Evolutionary conservation across 2,797 vertebrate species (phyloP).

Genomic region (Argya squamiceps): DNA sequence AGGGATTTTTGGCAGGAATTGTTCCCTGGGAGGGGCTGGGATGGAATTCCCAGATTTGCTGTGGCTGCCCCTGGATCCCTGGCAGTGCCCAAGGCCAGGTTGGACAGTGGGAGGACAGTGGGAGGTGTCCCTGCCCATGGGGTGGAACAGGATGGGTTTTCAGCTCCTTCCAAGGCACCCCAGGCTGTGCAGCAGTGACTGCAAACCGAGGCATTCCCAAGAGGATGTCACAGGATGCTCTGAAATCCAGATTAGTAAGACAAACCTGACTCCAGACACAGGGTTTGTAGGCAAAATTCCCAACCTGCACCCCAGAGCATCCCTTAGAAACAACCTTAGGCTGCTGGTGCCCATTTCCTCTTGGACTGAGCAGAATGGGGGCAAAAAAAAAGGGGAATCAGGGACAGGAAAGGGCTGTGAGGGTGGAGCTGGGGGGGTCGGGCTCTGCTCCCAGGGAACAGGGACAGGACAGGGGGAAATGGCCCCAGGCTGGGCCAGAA

Average conservation of each 20-base stretch:
- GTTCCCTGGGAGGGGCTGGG: not conserved
- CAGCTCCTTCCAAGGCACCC: not conserved
- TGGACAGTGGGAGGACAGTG: not conserved
- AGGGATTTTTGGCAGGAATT: rapidly evolving
- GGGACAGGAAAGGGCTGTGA: not conserved
- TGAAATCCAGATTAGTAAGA: not conserved
- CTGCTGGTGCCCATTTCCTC: not conserved
- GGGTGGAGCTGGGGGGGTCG: too few species aligned
- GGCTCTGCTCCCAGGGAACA: too few species aligned
- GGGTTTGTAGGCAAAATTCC: not conserved
- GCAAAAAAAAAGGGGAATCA: not conserved
- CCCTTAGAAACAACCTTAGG: rapidly evolving
- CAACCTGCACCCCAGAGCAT: rapidly evolving
- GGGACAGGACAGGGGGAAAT: not conserved
- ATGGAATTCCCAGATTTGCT: not conserved
- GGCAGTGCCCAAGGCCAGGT: not conserved
- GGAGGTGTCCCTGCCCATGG: not conserved
- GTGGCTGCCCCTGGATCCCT: not conserved
- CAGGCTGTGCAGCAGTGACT: not conserved
- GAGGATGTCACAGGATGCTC: not conserved
- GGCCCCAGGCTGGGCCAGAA: too few species aligned
- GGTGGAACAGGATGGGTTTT: rapidly evolving
- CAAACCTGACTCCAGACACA: not conserved
- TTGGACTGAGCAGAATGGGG: rapidly evolving
- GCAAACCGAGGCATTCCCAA: not conserved